These are phyloP conservation scores for Pseudotriccus pelzelni DNA, from an alignment of 2,797 vertebrate species.

Conservation along the genomic window DNA sequence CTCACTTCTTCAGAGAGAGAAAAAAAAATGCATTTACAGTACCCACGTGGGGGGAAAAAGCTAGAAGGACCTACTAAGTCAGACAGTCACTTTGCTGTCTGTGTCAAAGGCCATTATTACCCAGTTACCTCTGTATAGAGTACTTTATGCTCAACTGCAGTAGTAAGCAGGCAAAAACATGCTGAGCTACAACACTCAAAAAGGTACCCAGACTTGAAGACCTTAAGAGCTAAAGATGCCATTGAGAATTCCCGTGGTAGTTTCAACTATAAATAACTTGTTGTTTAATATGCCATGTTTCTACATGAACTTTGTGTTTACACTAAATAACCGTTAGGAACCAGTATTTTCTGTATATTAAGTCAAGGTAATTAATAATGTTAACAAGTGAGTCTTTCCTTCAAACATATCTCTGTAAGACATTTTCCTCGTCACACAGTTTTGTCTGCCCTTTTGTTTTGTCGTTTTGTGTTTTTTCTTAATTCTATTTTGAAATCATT, in stretches of 20 bases:
- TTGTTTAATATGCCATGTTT: neutral
- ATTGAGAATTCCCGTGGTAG: neutral
- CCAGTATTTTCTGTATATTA: neutral
- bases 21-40: neutral
- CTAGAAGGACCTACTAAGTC: neutral
- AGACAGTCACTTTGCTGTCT: neutral
- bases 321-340: neutral
- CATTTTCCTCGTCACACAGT: neutral
- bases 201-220: neutral
- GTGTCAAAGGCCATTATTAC: neutral
- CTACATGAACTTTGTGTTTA: neutral
- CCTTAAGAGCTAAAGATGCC: neutral
- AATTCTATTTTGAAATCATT: neutral
- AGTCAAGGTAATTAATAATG: neutral
- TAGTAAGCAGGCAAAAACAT: neutral
- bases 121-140: neutral
- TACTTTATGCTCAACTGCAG: neutral
- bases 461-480: neutral
- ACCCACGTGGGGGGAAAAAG: fast-evolving
- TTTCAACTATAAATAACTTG: neutral
- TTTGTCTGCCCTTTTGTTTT: neutral
- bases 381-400: neutral
- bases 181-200: neutral
- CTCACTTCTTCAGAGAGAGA: neutral
- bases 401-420: neutral